These are phyloP conservation scores for Pseudopodoces humilis DNA, from an alignment of 2,113 vertebrate species.

Conservation along the genomic window DNA sequence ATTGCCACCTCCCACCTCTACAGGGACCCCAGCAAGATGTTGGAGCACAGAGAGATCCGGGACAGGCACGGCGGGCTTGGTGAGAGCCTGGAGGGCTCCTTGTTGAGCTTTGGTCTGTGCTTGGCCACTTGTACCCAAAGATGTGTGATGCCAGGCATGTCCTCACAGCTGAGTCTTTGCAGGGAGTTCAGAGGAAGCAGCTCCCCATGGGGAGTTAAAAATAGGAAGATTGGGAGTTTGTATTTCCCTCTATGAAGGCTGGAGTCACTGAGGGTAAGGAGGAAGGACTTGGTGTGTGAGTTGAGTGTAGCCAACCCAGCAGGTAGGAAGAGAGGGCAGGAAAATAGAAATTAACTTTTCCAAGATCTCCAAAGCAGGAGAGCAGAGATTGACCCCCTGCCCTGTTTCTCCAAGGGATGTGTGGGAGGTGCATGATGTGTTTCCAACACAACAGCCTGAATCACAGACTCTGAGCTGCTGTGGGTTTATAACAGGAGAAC, in stretches of 20 bases:
- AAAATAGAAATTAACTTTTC: not conserved
- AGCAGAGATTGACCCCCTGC: not conserved
- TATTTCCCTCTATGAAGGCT: not conserved
- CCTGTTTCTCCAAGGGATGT: not conserved
- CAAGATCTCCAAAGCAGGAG: not conserved
- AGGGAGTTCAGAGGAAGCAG: not conserved
- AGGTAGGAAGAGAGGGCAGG: not conserved
- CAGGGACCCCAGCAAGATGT: conserved; percentile 87
- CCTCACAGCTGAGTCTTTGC: not conserved
- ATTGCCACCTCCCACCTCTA: conserved; percentile 92
- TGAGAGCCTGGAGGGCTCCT: conserved; percentile 53
- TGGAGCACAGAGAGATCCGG: conserved; percentile 92
- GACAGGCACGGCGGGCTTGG: conserved; percentile 85
- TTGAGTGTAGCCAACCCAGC: not conserved
- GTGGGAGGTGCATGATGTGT: not conserved
- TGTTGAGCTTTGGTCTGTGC: not conserved
- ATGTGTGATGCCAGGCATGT: not conserved
- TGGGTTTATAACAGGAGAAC: not conserved
- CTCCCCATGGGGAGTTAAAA: not conserved
- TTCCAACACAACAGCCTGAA: not conserved
- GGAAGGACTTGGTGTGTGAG: not conserved
- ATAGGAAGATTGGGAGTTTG: not conserved
- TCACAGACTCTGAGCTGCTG: not conserved
- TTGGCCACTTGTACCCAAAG: rapidly evolving
- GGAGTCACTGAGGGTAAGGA: not conserved